A percentile compares a stretch with the other conserved stretches of the same genome.
phyloP scores from a whole-genome alignment of 2,888 invertebrate species.

The Belgica antarctica region DNA sequence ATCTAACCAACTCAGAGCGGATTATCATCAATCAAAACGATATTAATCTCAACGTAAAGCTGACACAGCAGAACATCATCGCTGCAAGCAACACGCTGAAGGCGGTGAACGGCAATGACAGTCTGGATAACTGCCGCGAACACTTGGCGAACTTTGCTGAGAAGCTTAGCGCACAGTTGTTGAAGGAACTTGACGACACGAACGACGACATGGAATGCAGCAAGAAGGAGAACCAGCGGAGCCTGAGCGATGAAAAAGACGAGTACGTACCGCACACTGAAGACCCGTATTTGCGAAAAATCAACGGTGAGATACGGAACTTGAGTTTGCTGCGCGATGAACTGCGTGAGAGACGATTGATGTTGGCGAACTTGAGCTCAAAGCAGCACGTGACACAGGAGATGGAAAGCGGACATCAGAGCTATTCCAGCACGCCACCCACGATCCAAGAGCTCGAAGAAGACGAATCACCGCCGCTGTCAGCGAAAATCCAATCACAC shows the following conservation, averaged over 20 bases:
- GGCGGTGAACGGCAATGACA: constrained; percentile 7
- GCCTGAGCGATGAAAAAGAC: constrained; percentile 47
- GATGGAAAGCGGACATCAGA: constrained; percentile 3
- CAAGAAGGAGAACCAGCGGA: too few relatives aligned
- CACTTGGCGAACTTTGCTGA: constrained; percentile 78
- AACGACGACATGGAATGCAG: too few relatives aligned
- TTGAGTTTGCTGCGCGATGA: constrained; percentile 52
- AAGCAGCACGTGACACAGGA: constrained; percentile 55
- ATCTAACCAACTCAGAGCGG: constrained; percentile 57
- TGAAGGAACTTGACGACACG: constrained; percentile 72
- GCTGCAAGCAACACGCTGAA: not conserved
- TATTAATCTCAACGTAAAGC: constrained; percentile 57
- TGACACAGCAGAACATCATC: not conserved
- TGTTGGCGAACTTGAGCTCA: constrained; percentile 55
- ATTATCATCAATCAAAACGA: constrained; percentile 59
- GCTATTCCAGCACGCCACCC: not conserved
- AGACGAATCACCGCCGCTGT: constrained; percentile 41
- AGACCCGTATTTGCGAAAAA: constrained; percentile 45
- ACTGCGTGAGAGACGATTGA: constrained; percentile 53
- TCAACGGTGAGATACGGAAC: constrained; percentile 50
- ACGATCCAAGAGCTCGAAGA: constrained; percentile 39
- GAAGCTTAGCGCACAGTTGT: constrained; percentile 74
- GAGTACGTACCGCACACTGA: constrained; percentile 42
- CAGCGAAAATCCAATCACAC: constrained; percentile 43
- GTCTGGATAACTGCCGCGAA: constrained; percentile 61